Percentiles rank a stretch among this genome's conserved stretches.
Evolutionary conservation across 2,797 vertebrate species (phyloP).

Genomic region (Enteromius trimaculatus): DNA sequence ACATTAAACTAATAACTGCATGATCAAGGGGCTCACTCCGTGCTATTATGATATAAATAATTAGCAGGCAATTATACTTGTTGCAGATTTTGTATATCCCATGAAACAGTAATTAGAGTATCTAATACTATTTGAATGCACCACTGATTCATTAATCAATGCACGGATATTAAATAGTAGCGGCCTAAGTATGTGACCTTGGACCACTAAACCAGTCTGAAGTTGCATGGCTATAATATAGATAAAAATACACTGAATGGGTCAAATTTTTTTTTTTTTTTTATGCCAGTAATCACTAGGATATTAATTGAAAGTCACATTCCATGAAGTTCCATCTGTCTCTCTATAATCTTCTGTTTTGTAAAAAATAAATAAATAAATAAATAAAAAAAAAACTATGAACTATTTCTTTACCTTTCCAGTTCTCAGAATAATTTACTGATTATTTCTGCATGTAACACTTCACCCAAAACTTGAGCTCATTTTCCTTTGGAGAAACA

Average conservation of each 20-base stretch:
- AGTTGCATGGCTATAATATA: too few relatives aligned
- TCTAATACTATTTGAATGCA: slow-evolving; percentile 17
- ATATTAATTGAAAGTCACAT: too few relatives aligned
- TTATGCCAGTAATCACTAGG: too few relatives aligned
- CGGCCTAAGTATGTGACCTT: not conserved
- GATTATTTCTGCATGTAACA: not conserved
- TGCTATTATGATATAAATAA: slow-evolving; percentile 46
- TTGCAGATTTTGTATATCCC: slow-evolving; percentile 26
- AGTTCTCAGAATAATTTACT: not conserved
- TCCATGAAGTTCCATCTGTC: too few relatives aligned
- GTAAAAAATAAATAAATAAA: not conserved
- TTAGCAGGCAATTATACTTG: slow-evolving; percentile 45
- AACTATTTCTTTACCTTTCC: not conserved
- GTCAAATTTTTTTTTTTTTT: too few relatives aligned
- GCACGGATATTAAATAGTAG: not conserved
- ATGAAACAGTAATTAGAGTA: slow-evolving; percentile 15
- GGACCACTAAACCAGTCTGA: too few relatives aligned
- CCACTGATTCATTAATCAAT: slow-evolving; percentile 12
- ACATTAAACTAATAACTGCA: slow-evolving; percentile 46
- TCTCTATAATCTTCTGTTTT: too few relatives aligned
- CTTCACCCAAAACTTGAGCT: not conserved
- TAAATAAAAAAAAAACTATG: not conserved
- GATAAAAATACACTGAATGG: too few relatives aligned
- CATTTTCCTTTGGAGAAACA: slow-evolving; percentile 10
- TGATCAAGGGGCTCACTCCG: slow-evolving; percentile 40